These are phyloP conservation scores for Chorisops tibialis DNA, from an alignment of 2,888 invertebrate species.

Conservation along the genomic window DNA sequence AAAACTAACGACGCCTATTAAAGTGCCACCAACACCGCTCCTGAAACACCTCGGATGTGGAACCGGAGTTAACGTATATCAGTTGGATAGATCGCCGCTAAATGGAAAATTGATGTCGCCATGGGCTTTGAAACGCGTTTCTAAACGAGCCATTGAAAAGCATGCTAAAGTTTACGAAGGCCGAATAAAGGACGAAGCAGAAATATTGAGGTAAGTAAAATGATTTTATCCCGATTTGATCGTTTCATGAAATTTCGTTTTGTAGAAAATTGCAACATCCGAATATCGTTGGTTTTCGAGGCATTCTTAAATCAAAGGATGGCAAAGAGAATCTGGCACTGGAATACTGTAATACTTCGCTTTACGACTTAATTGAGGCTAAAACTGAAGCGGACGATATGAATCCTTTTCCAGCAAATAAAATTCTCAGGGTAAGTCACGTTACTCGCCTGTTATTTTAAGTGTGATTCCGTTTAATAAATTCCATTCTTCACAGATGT, in stretches of 20 bases:
- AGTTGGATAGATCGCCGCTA: constrained; percentile 68
- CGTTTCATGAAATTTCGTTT: neutral
- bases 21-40: constrained; percentile 71
- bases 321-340: constrained; percentile 65
- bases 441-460: neutral
- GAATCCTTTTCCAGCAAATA: constrained; percentile 58
- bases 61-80: constrained; percentile 76
- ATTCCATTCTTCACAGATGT: constrained; percentile 53
- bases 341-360: constrained; percentile 70
- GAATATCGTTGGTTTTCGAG: constrained; percentile 76
- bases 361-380: constrained; percentile 75
- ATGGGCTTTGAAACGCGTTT: constrained; percentile 79
- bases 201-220: constrained; percentile 57
- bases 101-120: constrained; percentile 70
- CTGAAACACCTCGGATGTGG: constrained; percentile 72
- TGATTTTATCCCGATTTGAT: neutral
- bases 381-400: constrained; percentile 52
- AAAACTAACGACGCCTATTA: constrained; percentile 45
- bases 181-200: constrained; percentile 68
- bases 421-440: constrained; percentile 58
- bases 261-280: constrained; percentile 65
- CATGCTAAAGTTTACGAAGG: constrained; percentile 47
- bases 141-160: constrained; percentile 53
- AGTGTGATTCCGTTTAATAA: neutral
- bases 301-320: constrained; percentile 48